A percentile compares a stretch with the other conserved stretches of the same genome.
Evolutionary conservation across 2,888 invertebrate species (phyloP).

Genomic region (Dolichomitus sp.): DNA sequence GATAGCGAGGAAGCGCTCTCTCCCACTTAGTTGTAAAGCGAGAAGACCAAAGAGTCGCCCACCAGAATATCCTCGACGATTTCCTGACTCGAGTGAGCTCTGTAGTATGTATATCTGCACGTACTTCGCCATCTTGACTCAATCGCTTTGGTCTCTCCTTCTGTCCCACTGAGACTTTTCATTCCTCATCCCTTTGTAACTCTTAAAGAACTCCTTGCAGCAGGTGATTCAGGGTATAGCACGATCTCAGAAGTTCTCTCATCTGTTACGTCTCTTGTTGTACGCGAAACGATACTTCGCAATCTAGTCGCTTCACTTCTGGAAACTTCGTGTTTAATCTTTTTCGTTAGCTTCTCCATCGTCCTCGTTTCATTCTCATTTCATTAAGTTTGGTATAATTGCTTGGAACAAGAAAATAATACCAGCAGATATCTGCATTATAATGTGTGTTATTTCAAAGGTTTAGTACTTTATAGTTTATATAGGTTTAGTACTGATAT

Average conservation of each 20-base stretch:
- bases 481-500: background rate
- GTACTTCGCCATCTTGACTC: conserved; percentile 22
- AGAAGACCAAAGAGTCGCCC: conserved; percentile 42
- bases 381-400: background rate
- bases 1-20: conserved; percentile 56
- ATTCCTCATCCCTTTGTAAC: conserved; percentile 44
- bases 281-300: conserved; percentile 9
- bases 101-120: conserved; percentile 22
- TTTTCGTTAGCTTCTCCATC: background rate
- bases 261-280: conserved; percentile 26
- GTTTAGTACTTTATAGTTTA: background rate
- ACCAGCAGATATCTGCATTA: background rate
- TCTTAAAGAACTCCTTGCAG: conserved; percentile 27
- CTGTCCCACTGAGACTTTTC: conserved; percentile 29
- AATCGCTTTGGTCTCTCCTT: conserved; percentile 37
- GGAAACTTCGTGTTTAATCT: conserved; percentile 8
- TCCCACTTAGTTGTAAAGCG: conserved; percentile 40
- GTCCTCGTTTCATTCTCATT: background rate
- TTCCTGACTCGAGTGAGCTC: conserved; percentile 32
- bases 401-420: background rate
- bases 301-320: conserved; percentile 6
- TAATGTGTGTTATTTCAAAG: background rate
- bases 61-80: conserved; percentile 46
- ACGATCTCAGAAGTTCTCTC: conserved; percentile 22
- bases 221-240: conserved; percentile 4